A percentile compares a stretch with the other conserved stretches of the same genome.
phyloP scores from a whole-genome alignment of 2,113 vertebrate species.

The Scopus umbretta region DNA sequence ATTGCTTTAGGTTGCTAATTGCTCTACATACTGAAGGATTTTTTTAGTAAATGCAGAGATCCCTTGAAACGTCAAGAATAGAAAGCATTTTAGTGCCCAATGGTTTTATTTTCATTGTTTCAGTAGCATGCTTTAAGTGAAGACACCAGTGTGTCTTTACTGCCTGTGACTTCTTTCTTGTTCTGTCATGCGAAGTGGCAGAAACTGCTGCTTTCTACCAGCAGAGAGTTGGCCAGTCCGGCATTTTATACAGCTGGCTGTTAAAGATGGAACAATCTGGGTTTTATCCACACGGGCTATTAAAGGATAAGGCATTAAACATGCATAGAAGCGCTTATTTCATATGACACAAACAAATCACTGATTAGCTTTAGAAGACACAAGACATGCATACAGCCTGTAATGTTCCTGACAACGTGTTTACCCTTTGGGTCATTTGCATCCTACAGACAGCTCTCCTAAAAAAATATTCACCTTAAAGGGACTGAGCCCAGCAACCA shows the following conservation, averaged over 20 bases:
- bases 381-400: rapidly evolving
- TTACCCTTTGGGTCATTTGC: background rate
- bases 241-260: background rate
- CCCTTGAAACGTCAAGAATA: background rate
- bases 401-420: background rate
- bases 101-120: background rate
- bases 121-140: background rate
- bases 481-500: background rate
- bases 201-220: background rate
- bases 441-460: background rate
- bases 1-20: background rate
- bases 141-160: background rate
- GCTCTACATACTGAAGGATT: background rate
- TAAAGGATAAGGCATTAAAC: background rate
- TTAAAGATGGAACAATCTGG: background rate
- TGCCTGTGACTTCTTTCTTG: background rate
- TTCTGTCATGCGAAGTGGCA: background rate
- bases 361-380: background rate
- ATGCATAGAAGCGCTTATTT: background rate
- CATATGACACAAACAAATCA: background rate
- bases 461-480: background rate
- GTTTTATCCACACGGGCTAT: background rate
- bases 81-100: background rate
- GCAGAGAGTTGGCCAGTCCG: background rate
- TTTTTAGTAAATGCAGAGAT: background rate